Evolutionary conservation across 2,113 vertebrate genomes (phyloP).

Genomic region (Arizona elegans): DNA sequence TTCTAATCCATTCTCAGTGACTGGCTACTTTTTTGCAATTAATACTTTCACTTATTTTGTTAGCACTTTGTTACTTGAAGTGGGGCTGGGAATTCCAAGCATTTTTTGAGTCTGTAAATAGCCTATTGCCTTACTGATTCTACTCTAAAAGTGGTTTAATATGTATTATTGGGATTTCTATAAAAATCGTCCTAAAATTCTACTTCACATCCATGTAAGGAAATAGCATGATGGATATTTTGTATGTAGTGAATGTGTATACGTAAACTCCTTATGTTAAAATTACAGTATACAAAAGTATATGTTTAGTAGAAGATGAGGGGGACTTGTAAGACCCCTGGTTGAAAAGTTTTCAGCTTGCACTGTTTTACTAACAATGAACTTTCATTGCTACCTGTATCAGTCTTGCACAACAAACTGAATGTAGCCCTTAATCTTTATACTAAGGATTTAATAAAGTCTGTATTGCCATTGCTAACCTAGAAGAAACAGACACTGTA

Average conservation of each 20-base stretch:
- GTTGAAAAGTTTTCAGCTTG: background rate
- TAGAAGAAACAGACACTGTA: background rate
- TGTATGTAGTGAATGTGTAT: background rate
- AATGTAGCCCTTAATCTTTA: background rate
- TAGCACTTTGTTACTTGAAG: background rate
- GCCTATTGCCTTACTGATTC: background rate
- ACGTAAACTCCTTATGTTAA: background rate
- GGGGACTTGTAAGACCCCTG: background rate
- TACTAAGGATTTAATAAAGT: background rate
- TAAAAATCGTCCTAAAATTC: background rate
- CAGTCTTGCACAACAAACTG: background rate
- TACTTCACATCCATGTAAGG: background rate
- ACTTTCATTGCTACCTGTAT: background rate
- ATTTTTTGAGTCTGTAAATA: background rate
- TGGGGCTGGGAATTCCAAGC: background rate
- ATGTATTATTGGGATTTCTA: background rate
- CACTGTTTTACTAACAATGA: background rate
- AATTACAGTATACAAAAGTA: too few relatives aligned
- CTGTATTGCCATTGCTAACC: background rate
- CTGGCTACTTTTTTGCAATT: background rate
- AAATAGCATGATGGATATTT: background rate
- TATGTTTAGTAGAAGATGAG: background rate
- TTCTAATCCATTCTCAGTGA: background rate
- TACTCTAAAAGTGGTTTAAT: background rate
- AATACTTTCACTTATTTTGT: background rate